phyloP scores from a whole-genome alignment of 2,113 vertebrate genomes.

The Pollachius pollachius region DNA sequence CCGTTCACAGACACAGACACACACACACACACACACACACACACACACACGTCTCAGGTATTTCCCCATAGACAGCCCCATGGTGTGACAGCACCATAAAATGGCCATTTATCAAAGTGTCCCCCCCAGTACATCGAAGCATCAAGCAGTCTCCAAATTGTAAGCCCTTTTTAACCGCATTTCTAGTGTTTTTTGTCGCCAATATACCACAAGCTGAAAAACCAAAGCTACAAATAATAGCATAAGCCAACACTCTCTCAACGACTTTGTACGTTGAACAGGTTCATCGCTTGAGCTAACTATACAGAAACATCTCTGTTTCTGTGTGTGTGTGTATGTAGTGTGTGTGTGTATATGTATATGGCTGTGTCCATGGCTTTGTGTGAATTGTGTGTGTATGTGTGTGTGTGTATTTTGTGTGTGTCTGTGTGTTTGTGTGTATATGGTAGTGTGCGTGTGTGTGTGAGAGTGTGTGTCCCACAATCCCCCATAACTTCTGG shows the following conservation, averaged over 20 bases:
- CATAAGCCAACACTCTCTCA: too few relatives aligned
- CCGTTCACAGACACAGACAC: constrained; percentile 25
- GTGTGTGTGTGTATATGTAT: not conserved
- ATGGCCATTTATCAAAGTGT: constrained; percentile 90
- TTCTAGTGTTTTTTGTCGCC: too few relatives aligned
- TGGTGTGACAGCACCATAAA: constrained; percentile 88
- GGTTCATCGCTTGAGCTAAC: too few relatives aligned
- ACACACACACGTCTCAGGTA: constrained; percentile 53
- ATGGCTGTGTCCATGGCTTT: not conserved
- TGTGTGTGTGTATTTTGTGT: not conserved
- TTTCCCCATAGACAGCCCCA: constrained; percentile 83
- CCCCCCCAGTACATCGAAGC: constrained; percentile 54
- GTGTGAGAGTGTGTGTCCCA: not conserved
- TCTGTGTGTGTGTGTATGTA: not conserved
- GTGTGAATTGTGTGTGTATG: not conserved
- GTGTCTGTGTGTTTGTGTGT: not conserved
- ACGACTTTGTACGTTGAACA: too few relatives aligned
- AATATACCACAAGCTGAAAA: too few relatives aligned
- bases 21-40: constrained; percentile 22
- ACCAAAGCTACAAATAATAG: too few relatives aligned
- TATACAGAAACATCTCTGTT: too few relatives aligned
- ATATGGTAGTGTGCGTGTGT: constrained; percentile 14
- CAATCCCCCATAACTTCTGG: constrained; percentile 33
- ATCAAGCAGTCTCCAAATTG: constrained; percentile 17
- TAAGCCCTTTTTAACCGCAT: too few relatives aligned